Percentiles rank a stretch among this genome's conserved stretches.
phyloP scores from a whole-genome alignment of 2,888 invertebrate species.

The Athalia circularis region DNA sequence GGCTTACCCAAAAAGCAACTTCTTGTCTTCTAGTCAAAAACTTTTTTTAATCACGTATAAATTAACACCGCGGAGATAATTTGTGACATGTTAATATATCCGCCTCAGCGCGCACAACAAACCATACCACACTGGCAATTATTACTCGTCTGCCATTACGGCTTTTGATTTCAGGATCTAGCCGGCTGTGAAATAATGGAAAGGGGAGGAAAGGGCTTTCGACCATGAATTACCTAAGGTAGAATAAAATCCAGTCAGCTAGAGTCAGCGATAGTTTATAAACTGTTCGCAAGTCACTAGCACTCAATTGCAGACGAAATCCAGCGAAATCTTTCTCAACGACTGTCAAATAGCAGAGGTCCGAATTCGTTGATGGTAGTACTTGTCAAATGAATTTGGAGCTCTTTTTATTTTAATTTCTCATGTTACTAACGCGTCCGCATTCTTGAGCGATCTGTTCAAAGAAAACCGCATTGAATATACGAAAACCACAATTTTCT shows the following conservation, averaged over 20 bases:
- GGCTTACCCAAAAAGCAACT: too few relatives aligned
- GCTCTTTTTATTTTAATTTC: too few relatives aligned
- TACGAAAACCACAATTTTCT: too few relatives aligned
- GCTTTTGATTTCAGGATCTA: constrained; percentile 49
- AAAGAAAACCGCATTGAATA: too few relatives aligned
- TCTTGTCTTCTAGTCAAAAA: not conserved
- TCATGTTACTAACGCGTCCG: too few relatives aligned
- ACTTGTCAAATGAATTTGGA: too few relatives aligned
- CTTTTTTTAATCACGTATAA: not conserved
- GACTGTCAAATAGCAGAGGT: too few relatives aligned
- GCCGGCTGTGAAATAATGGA: not conserved
- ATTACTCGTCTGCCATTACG: constrained; percentile 57
- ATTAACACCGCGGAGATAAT: not conserved
- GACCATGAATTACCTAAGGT: too few relatives aligned
- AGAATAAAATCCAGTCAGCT: not conserved
- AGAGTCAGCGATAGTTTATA: not conserved
- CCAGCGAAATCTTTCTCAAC: too few relatives aligned
- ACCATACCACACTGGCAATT: constrained; percentile 52
- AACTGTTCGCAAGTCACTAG: not conserved
- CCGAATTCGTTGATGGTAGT: too few relatives aligned
- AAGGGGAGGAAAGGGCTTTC: too few relatives aligned
- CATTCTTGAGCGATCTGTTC: too few relatives aligned
- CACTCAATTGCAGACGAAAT: not conserved
- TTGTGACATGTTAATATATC: constrained; percentile 52
- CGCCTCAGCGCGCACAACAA: constrained; percentile 45